These are phyloP conservation scores for Plagiodera versicolora DNA, from an alignment of 2,888 invertebrate species.

Conservation along the genomic window DNA sequence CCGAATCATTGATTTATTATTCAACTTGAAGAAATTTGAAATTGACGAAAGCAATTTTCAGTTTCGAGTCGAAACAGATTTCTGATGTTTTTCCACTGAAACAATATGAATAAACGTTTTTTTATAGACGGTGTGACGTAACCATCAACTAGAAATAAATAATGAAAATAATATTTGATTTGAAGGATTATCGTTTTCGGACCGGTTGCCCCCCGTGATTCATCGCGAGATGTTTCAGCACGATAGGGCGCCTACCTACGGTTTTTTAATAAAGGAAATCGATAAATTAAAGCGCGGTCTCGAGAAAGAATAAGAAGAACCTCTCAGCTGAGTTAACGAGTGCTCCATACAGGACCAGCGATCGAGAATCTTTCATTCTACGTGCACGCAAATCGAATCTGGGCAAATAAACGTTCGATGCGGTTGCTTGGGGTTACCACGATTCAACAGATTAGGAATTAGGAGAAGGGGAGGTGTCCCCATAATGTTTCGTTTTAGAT, in stretches of 20 bases:
- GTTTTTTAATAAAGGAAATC: slow-evolving; percentile 24
- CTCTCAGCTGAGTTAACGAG: not conserved
- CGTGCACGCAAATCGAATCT: not conserved
- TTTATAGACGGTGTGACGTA: too few relatives aligned
- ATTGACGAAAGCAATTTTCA: too few relatives aligned
- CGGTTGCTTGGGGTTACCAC: not conserved
- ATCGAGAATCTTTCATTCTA: not conserved
- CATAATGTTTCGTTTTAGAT: too few relatives aligned
- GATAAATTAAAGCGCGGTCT: slow-evolving; percentile 21
- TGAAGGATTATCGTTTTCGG: not conserved
- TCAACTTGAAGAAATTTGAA: too few relatives aligned
- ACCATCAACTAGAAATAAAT: too few relatives aligned
- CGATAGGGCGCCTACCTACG: slow-evolving; percentile 23
- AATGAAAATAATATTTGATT: too few relatives aligned
- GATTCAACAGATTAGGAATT: not conserved
- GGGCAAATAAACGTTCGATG: not conserved
- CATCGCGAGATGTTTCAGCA: not conserved
- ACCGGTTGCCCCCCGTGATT: not conserved
- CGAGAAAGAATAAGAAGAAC: not conserved
- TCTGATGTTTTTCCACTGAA: too few relatives aligned
- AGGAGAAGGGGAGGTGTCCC: too few relatives aligned
- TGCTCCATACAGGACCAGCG: too few relatives aligned
- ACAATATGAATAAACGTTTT: too few relatives aligned
- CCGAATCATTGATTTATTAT: too few relatives aligned
- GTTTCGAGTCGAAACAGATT: too few relatives aligned